phyloP scores from a whole-genome alignment of 2,888 invertebrate genomes.

The Apodemia zela region DNA sequence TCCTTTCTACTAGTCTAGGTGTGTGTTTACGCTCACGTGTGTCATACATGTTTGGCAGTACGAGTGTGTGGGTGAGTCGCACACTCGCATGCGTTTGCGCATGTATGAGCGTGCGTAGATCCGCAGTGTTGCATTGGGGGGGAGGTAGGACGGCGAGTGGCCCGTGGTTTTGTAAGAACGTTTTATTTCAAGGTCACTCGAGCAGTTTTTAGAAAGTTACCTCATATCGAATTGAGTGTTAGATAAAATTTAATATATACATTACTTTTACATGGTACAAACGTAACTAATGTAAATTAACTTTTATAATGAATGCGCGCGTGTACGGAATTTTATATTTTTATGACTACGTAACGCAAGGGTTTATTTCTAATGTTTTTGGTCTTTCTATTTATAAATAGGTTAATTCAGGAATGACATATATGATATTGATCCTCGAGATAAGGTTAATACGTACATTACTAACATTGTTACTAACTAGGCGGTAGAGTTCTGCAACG shows the following conservation, averaged over 20 bases:
- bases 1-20: slow-evolving; percentile 58
- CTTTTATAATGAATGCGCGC: background rate
- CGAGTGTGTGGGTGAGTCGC: slow-evolving; percentile 41
- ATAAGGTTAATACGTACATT: too few relatives aligned
- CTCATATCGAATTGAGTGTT: slow-evolving; percentile 57
- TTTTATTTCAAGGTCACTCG: slow-evolving; percentile 79
- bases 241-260: slow-evolving; percentile 51
- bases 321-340: background rate
- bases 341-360: background rate
- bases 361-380: background rate
- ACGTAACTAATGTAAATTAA: slow-evolving; percentile 6
- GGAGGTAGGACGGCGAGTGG: slow-evolving; percentile 66
- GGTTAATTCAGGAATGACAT: too few relatives aligned
- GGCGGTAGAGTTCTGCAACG: too few relatives aligned
- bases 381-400: too few relatives aligned
- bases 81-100: slow-evolving; percentile 43
- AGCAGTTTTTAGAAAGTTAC: slow-evolving; percentile 80
- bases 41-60: slow-evolving; percentile 36
- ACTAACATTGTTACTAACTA: too few relatives aligned
- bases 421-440: too few relatives aligned
- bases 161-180: slow-evolving; percentile 77
- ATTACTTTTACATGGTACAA: slow-evolving; percentile 25
- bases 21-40: slow-evolving; percentile 44
- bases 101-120: slow-evolving; percentile 59
- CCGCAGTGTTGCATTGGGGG: slow-evolving; percentile 52